Conservation (phyloP, 2,797 vertebrate genomes). For the Cryptoblepharus egeriae region DNA sequence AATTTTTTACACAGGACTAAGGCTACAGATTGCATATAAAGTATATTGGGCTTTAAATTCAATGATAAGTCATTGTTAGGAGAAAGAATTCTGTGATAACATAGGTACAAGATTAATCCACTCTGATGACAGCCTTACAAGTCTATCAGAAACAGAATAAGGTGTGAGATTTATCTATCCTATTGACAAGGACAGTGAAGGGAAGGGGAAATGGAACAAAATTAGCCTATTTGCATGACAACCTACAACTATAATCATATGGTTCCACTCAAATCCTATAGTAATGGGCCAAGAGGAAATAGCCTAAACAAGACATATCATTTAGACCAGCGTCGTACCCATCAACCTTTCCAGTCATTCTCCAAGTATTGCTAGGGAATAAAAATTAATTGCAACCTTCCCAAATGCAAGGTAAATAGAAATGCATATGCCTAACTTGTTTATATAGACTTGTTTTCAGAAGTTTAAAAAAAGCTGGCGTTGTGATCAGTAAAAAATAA, state of each 20-base stretch:
- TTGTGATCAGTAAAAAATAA: slow-evolving; percentile 53
- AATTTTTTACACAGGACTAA: slow-evolving; percentile 62
- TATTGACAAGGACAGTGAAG: slow-evolving; percentile 72
- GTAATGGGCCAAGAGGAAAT: slow-evolving; percentile 70
- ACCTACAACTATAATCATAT: slow-evolving; percentile 78
- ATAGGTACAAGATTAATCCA: slow-evolving; percentile 71
- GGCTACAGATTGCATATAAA: slow-evolving; percentile 58
- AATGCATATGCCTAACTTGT: slow-evolving; percentile 39
- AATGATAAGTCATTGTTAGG: slow-evolving; percentile 68
- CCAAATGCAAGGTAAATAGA: slow-evolving; percentile 63
- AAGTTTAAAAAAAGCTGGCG: slow-evolving; percentile 57
- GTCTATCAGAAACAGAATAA: slow-evolving; percentile 64
- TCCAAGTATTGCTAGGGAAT: slow-evolving; percentile 64
- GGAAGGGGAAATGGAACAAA: slow-evolving; percentile 75
- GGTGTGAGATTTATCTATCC: slow-evolving; percentile 64
- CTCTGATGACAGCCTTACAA: slow-evolving; percentile 71
- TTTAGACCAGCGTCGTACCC: slow-evolving; percentile 66
- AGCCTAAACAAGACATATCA: slow-evolving; percentile 65
- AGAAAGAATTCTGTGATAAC: slow-evolving; percentile 71
- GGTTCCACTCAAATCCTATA: slow-evolving; percentile 72
- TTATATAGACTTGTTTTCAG: slow-evolving; percentile 61
- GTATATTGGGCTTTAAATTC: slow-evolving; percentile 66
- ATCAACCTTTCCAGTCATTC: slow-evolving; percentile 68
- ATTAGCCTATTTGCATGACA: slow-evolving; percentile 78
- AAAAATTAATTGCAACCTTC: slow-evolving; percentile 74